Evolutionary conservation across 2,797 vertebrate species (phyloP).

Genomic region (Artibeus lituratus): DNA sequence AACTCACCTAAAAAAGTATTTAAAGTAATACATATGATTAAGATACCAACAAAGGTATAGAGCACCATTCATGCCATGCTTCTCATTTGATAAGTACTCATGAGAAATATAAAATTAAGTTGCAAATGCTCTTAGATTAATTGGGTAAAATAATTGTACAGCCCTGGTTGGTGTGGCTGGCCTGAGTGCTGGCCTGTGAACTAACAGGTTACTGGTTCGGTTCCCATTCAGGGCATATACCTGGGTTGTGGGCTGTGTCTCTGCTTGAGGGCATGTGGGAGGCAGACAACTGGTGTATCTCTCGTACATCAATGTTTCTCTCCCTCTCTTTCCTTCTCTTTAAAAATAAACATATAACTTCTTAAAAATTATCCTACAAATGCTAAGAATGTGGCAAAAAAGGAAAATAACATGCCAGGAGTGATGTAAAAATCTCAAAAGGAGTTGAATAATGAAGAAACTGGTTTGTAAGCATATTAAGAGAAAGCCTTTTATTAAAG

Average conservation of each 20-base stretch:
- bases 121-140: constrained; percentile 15
- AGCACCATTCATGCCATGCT: background rate
- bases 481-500: background rate
- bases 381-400: constrained; percentile 8
- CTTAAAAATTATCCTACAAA: constrained; percentile 17
- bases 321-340: too few relatives aligned
- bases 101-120: constrained; percentile 44
- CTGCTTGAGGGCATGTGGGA: too few relatives aligned
- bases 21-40: background rate
- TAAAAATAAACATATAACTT: too few relatives aligned
- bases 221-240: too few relatives aligned
- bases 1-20: background rate
- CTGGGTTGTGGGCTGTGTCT: too few relatives aligned
- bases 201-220: too few relatives aligned
- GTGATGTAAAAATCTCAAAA: background rate
- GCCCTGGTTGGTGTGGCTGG: too few relatives aligned
- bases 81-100: background rate
- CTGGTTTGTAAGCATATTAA: background rate
- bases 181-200: too few relatives aligned
- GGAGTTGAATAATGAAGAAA: background rate
- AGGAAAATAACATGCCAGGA: background rate
- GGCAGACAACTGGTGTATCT: too few relatives aligned
- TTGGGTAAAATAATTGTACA: constrained; percentile 5
- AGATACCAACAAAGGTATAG: background rate
- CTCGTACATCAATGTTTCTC: too few relatives aligned